phyloP scores from a whole-genome alignment of 2,113 vertebrate genomes.

The Scortum barcoo region DNA sequence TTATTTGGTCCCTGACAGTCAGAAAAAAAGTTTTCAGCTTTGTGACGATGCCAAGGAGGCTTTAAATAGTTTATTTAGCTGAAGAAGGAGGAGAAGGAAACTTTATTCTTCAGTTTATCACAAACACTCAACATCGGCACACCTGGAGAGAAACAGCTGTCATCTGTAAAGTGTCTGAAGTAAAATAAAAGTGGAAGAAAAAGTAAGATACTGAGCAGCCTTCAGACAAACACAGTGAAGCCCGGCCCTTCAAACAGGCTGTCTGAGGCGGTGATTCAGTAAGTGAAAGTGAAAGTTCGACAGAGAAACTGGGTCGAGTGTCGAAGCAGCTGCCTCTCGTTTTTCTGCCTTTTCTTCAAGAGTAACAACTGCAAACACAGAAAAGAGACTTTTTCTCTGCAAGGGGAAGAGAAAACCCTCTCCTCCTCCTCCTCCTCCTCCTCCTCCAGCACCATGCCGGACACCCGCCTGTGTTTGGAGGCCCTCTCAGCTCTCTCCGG shows the following conservation, averaged over 20 bases:
- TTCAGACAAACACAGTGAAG: background rate
- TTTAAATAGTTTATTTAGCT: too few species aligned
- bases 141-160: too few species aligned
- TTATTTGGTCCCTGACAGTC: too few species aligned
- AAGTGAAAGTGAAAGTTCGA: constrained; percentile 49
- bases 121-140: too few species aligned
- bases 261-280: background rate
- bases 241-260: background rate
- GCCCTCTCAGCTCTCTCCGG: constrained; percentile 66
- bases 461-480: constrained; percentile 44
- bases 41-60: too few species aligned
- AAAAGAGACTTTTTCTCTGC: background rate
- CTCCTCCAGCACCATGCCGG: constrained; percentile 30
- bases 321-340: accelerated
- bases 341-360: accelerated
- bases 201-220: background rate
- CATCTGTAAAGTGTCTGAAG: too few species aligned
- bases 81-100: too few species aligned
- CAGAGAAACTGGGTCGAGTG: background rate
- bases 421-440: background rate
- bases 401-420: too few species aligned
- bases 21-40: too few species aligned
- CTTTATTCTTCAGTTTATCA: too few species aligned
- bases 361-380: too few species aligned
- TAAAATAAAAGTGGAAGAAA: too few species aligned